Conservation (phyloP, 2,888 invertebrate species). For the Biston stratarius region DNA sequence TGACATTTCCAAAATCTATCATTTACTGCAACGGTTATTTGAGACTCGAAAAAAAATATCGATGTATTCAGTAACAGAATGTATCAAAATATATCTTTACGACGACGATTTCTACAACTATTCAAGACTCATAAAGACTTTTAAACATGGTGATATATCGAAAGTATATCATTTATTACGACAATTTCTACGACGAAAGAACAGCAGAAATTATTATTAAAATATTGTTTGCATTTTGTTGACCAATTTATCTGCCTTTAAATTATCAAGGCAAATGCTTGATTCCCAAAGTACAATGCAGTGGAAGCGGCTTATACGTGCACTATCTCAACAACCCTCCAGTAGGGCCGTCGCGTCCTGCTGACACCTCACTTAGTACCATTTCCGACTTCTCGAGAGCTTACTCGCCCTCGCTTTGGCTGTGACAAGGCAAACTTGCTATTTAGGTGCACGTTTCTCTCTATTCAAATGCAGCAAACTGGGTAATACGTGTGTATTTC, state of each 20-base stretch:
- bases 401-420: conserved; percentile 44
- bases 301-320: conserved; percentile 56
- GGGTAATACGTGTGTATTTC: neutral
- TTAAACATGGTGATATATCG: no score
- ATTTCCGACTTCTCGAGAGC: conserved; percentile 63
- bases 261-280: conserved; percentile 41
- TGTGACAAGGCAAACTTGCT: conserved; percentile 36
- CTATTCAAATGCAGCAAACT: conserved; percentile 7
- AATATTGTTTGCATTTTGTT: no score
- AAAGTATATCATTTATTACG: no score
- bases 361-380: conserved; percentile 71
- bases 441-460: conserved; percentile 18
- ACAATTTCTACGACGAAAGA: neutral
- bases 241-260: conserved; percentile 2
- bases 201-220: neutral
- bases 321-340: conserved; percentile 62
- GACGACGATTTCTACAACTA: no score
- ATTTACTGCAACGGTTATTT: no score
- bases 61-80: no score
- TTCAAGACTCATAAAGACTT: no score
- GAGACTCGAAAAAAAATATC: no score
- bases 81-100: no score
- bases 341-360: conserved; percentile 46
- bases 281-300: conserved; percentile 27
- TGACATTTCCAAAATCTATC: no score